These are phyloP conservation scores for Ardeotis arabs DNA, from an alignment of 2,113 vertebrate species.

Conservation along the genomic window DNA sequence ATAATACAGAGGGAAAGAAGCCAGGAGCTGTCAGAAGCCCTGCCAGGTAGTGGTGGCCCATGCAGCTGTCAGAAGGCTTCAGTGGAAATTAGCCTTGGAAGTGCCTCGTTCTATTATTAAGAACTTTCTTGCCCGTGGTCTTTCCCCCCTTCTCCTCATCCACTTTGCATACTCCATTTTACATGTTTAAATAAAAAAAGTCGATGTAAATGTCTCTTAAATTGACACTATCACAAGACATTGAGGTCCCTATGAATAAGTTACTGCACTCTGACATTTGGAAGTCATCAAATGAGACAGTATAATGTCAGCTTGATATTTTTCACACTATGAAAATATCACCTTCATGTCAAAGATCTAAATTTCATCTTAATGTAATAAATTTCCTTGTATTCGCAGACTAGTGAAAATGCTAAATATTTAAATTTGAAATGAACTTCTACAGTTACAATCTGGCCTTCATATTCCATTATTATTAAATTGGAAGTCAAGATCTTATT, in stretches of 20 bases:
- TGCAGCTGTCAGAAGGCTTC: not conserved
- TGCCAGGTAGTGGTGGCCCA: not conserved
- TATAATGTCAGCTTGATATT: conserved; percentile 79
- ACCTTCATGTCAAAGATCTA: conserved; percentile 74
- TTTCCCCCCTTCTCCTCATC: conserved; percentile 35
- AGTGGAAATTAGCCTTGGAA: conserved; percentile 4
- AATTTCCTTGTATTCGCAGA: conserved; percentile 60
- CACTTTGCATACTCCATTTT: conserved; percentile 72
- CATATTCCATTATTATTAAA: conserved; percentile 49
- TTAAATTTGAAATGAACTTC: conserved; percentile 66
- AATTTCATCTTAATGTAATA: conserved; percentile 72
- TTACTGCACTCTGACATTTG: conserved; percentile 78
- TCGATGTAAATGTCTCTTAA: conserved; percentile 73
- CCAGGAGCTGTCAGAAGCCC: not conserved
- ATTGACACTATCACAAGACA: conserved; percentile 71
- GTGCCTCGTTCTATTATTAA: not conserved
- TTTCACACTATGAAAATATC: conserved; percentile 77
- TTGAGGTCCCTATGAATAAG: conserved; percentile 62
- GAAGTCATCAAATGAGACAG: conserved; percentile 74
- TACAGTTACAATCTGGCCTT: conserved; percentile 42
- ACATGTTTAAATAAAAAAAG: conserved; percentile 73
- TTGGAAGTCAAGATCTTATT: conserved; percentile 36
- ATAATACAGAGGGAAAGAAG: not conserved
- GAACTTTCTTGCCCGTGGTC: conserved; percentile 33
- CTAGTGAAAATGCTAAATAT: conserved; percentile 74